Conservation (phyloP, 2,113 vertebrate species). For the Ophiodon elongatus region DNA sequence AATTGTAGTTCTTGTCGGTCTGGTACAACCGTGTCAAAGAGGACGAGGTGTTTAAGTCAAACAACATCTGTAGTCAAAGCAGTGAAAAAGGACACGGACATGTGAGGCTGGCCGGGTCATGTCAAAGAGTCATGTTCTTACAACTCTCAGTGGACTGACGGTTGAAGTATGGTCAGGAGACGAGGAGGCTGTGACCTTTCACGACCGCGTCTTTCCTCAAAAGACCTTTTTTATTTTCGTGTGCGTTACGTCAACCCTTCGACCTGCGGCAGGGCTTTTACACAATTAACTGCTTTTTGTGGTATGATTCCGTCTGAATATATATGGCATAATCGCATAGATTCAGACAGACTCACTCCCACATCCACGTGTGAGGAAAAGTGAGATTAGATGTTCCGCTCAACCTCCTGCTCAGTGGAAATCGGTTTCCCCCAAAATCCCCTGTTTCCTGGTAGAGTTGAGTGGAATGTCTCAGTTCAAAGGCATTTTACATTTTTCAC, state of each 20-base stretch:
- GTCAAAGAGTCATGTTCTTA: constrained; percentile 53
- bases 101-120: constrained; percentile 33
- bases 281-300: neutral
- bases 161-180: constrained; percentile 27
- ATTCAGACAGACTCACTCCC: neutral
- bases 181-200: neutral
- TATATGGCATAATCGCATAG: neutral
- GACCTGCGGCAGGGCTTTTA: neutral
- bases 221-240: constrained; percentile 9
- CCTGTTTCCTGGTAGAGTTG: constrained; percentile 38
- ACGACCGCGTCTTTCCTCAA: neutral
- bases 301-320: neutral
- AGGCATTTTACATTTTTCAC: constrained; percentile 58
- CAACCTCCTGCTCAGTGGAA: constrained; percentile 28
- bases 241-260: neutral
- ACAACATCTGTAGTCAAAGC: constrained; percentile 50
- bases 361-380: neutral
- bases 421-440: constrained; percentile 36
- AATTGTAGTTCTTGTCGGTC: constrained; percentile 11
- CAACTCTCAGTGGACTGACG: constrained; percentile 47
- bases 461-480: constrained; percentile 51
- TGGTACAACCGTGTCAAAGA: constrained; percentile 14
- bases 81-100: constrained; percentile 17
- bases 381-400: constrained; percentile 44
- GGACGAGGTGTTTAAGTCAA: constrained; percentile 49